Evolutionary conservation across 2,797 vertebrate species (phyloP).

Genomic region (Chaunax sp.): DNA sequence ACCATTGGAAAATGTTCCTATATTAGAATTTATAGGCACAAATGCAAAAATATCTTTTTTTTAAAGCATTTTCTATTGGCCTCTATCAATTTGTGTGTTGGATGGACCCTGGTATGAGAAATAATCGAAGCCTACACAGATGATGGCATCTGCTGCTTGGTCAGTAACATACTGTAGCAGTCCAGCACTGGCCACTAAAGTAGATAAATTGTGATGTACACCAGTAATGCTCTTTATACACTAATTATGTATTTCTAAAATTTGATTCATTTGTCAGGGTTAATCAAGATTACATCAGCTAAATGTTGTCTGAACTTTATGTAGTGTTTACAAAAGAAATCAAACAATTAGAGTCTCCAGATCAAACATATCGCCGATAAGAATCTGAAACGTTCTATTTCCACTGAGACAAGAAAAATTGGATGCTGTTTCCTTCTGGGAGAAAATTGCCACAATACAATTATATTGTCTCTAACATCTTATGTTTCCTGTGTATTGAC

Average conservation of each 20-base stretch:
- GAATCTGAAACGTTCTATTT: slow-evolving; percentile 74
- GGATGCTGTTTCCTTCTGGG: slow-evolving; percentile 39
- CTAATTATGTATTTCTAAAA: slow-evolving; percentile 54
- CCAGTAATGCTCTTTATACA: slow-evolving; percentile 35
- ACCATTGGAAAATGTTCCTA: background rate
- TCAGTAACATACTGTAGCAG: slow-evolving; percentile 11
- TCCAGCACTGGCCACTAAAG: slow-evolving; percentile 17
- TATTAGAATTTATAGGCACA: slow-evolving; percentile 16
- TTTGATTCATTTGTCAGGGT: slow-evolving; percentile 58
- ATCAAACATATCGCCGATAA: slow-evolving; percentile 58
- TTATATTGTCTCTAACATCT: slow-evolving; percentile 70
- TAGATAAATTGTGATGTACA: slow-evolving; percentile 26
- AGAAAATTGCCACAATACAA: slow-evolving; percentile 62
- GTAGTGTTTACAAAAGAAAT: slow-evolving; percentile 6
- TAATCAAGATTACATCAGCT: slow-evolving; percentile 67
- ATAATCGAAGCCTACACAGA: slow-evolving; percentile 40
- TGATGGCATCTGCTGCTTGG: slow-evolving; percentile 37
- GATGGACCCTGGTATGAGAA: slow-evolving; percentile 25
- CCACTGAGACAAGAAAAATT: slow-evolving; percentile 56
- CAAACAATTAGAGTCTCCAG: slow-evolving; percentile 65
- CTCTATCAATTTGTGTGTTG: slow-evolving; percentile 39
- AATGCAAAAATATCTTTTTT: too few species aligned
- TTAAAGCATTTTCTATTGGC: background rate
- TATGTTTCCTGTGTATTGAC: slow-evolving; percentile 60
- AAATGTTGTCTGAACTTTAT: slow-evolving; percentile 66